Percentiles rank a stretch among this genome's conserved stretches.
phyloP scores from a whole-genome alignment of 2,113 vertebrate species.

The Melanostigma gelatinosum region DNA sequence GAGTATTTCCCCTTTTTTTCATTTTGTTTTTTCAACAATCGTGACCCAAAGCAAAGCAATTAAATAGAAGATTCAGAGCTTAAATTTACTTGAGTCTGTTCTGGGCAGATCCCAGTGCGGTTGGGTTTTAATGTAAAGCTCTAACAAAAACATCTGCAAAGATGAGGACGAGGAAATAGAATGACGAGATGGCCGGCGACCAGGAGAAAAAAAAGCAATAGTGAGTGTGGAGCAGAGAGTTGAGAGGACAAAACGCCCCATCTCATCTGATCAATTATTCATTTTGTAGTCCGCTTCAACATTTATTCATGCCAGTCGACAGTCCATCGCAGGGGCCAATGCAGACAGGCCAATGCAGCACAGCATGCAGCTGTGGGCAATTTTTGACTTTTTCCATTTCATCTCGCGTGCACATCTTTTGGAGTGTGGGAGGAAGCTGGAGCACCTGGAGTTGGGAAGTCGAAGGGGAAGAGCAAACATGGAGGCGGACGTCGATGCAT shows the following conservation, averaged over 20 bases:
- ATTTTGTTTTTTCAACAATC: slow-evolving; percentile 47
- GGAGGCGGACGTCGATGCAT: neutral
- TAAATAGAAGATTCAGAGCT: slow-evolving; percentile 45
- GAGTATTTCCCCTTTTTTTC: slow-evolving; percentile 43
- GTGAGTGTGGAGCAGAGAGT: slow-evolving; percentile 11
- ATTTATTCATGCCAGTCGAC: slow-evolving; percentile 55
- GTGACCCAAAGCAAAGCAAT: slow-evolving; percentile 60
- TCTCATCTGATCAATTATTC: slow-evolving; percentile 68
- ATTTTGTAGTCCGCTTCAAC: slow-evolving; percentile 49
- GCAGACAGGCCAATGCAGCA: neutral
- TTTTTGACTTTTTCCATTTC: slow-evolving; percentile 46
- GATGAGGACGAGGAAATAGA: slow-evolving; percentile 48
- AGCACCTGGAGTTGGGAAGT: slow-evolving; percentile 32
- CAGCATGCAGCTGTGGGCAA: slow-evolving; percentile 25
- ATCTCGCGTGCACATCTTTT: slow-evolving; percentile 36
- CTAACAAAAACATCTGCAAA: slow-evolving; percentile 45
- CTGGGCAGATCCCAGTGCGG: slow-evolving; percentile 43
- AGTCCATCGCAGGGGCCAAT: slow-evolving; percentile 33
- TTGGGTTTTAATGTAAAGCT: slow-evolving; percentile 65
- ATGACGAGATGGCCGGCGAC: slow-evolving; percentile 35
- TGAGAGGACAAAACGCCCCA: slow-evolving; percentile 46
- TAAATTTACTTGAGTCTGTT: slow-evolving; percentile 34
- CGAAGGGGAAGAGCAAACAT: slow-evolving; percentile 3
- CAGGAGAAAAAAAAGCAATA: slow-evolving; percentile 47
- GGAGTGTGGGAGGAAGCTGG: slow-evolving; percentile 32